These are phyloP conservation scores for Tamias sibiricus DNA, from an alignment of 2,113 vertebrate species.

Conservation along the genomic window DNA sequence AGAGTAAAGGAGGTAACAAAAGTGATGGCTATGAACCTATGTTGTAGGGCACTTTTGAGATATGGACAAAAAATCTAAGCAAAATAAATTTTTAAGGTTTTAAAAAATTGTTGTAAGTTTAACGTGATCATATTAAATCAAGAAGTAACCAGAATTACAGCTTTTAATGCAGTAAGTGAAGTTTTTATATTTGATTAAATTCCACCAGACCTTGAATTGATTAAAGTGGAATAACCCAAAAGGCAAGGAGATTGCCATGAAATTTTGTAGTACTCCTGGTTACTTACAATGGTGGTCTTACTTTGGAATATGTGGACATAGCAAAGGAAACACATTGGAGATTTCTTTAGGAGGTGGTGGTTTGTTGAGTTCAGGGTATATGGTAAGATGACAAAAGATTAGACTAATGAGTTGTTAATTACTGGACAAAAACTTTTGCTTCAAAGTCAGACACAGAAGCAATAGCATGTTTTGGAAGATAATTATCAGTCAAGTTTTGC, in stretches of 20 bases:
- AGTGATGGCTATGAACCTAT: not conserved
- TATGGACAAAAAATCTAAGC: not conserved
- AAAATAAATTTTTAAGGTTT: too few species aligned
- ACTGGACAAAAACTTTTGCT: not conserved
- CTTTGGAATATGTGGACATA: not conserved
- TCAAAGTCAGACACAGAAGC: not conserved
- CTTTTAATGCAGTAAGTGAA: not conserved
- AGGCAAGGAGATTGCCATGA: not conserved
- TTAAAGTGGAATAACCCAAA: not conserved
- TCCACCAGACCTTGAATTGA: not conserved
- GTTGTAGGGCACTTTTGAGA: not conserved
- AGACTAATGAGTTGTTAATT: not conserved
- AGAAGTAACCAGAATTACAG: not conserved
- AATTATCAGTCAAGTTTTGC: not conserved
- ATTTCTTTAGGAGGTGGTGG: not conserved
- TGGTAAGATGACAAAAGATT: not conserved
- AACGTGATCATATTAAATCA: not conserved
- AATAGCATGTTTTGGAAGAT: not conserved
- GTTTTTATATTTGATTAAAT: not conserved
- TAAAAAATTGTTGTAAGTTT: not conserved
- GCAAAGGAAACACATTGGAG: not conserved
- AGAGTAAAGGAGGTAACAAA: not conserved
- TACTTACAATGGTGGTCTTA: not conserved
- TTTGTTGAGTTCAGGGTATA: not conserved
- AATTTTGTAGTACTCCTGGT: not conserved